Base-by-base conservation (phyloP, 1,140 invertebrate genomes). In the Ectropis grisescens region DNA sequence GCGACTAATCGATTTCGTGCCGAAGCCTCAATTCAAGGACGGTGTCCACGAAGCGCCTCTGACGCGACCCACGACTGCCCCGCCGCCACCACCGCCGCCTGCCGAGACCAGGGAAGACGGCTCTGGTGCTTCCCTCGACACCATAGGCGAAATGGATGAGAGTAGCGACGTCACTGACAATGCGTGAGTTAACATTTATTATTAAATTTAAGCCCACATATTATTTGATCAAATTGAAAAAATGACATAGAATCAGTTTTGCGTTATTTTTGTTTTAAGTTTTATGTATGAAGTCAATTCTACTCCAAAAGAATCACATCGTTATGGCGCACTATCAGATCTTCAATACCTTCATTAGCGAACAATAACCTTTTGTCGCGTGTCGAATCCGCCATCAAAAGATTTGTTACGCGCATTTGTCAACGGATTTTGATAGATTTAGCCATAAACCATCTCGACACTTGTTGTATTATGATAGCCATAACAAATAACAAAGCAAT, bases 121-220 rank as follows among this genome's bases (percentile, higher is more conserved):
- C 11, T 78, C 76, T 1, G 80, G 74, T 4, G 76, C 70, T 29
- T 83, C 82, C 4, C 53, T 89, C 30, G 87, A 88, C 13, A 89
- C 88, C 22, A 89, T 89, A 46, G 87, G 88, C 0, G 88, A 89
- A 64, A 81, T 87, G 16, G 88, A 89, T 53, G 88, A 90, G 62
- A 85, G 64, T 13, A 50, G 41, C 14, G 76, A 81, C 38, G 71
- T 72, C 39, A 69, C 59, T 13, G 67, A 72, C 27, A 75, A 53
- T 40, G 46, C 45, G 76, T 81, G 45, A 81, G 76, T 81, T n/a
- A n/a, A n/a, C n/a, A n/a, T n/a, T n/a, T n/a, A n/a, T n/a, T n/a
- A n/a, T n/a, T n/a, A n/a, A n/a, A n/a, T n/a, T n/a, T n/a, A n/a
- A n/a, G n/a, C n/a, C n/a, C n/a, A n/a, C n/a, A n/a, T n/a, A n/a